These are phyloP conservation scores for Coregonus suidteri DNA, from an alignment of 2,797 vertebrate species.

Conservation along the genomic window DNA sequence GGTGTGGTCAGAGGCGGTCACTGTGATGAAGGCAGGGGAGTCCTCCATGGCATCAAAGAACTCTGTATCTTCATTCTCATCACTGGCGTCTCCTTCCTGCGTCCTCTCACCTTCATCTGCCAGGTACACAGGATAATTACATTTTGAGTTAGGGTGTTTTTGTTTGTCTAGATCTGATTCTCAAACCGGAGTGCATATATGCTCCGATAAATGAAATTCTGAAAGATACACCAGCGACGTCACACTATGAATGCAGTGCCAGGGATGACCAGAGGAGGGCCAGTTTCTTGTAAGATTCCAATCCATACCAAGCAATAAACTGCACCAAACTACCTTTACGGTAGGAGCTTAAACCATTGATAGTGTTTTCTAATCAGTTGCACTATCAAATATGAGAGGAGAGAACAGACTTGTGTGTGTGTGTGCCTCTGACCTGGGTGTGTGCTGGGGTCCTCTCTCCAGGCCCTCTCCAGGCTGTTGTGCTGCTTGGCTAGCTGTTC, in stretches of 20 bases:
- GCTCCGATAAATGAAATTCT: not conserved
- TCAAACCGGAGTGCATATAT: not conserved
- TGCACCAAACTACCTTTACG: not conserved
- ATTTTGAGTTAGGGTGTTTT: not conserved
- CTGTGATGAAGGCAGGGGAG: conserved; percentile 92
- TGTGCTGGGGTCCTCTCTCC: conserved; percentile 81
- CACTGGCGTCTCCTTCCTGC: conserved; percentile 88
- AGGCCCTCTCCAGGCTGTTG: conserved; percentile 93
- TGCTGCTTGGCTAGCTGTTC: conserved; percentile 97
- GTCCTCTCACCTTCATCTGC: conserved; percentile 73
- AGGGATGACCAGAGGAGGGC: conserved; percentile 29
- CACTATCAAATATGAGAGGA: not conserved
- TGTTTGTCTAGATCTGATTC: not conserved
- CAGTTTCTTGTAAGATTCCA: not conserved
- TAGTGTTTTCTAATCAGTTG: not conserved
- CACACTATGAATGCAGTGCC: conserved; percentile 14
- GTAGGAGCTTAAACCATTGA: not conserved
- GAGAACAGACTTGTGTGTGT: not conserved
- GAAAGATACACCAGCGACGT: not conserved
- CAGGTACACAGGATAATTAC: not conserved
- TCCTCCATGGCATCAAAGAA: conserved; percentile 99
- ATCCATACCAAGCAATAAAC: not conserved
- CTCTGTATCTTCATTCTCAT: conserved; percentile 96
- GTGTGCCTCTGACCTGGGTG: conserved; percentile 61
- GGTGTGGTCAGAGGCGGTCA: conserved; percentile 82